phyloP scores from a whole-genome alignment of 2,113 vertebrate species.

The Hippolais icterina region DNA sequence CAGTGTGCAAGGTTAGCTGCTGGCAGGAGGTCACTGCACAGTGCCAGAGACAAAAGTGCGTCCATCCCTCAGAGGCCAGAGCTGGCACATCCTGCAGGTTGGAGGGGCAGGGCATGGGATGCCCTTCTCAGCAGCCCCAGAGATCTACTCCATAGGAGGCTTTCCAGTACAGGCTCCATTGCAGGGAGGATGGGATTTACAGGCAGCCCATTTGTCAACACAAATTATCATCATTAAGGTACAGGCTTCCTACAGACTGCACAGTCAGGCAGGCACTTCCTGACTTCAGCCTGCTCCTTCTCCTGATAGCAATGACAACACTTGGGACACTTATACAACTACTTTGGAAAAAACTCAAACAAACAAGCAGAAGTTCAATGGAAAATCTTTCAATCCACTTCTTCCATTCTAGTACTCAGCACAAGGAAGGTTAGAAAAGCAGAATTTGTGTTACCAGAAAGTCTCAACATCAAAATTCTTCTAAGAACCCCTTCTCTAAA shows the following conservation, averaged over 20 bases:
- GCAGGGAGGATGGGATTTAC: not conserved
- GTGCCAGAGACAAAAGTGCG: not conserved
- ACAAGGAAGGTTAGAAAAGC: not conserved
- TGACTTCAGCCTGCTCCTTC: not conserved
- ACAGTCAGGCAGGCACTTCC: not conserved
- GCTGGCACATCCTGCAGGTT: not conserved
- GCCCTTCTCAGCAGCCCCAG: not conserved
- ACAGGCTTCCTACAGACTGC: not conserved
- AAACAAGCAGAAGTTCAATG: not conserved
- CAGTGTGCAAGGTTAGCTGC: accelerated
- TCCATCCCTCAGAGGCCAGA: not conserved
- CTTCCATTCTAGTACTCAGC: not conserved
- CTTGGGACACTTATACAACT: not conserved
- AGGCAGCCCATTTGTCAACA: not conserved
- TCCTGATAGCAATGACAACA: not conserved
- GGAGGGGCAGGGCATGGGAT: not conserved
- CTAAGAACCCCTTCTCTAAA: not conserved
- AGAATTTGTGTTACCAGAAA: not conserved
- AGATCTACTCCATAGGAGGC: not conserved
- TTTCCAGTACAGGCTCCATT: not conserved
- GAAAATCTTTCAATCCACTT: not conserved
- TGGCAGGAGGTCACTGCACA: not conserved
- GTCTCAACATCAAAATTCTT: not conserved
- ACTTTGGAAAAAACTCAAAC: not conserved
- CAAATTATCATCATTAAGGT: not conserved